Base-by-base conservation (phyloP, 2,797 vertebrate species). In the Molossus alvarezi region DNA sequence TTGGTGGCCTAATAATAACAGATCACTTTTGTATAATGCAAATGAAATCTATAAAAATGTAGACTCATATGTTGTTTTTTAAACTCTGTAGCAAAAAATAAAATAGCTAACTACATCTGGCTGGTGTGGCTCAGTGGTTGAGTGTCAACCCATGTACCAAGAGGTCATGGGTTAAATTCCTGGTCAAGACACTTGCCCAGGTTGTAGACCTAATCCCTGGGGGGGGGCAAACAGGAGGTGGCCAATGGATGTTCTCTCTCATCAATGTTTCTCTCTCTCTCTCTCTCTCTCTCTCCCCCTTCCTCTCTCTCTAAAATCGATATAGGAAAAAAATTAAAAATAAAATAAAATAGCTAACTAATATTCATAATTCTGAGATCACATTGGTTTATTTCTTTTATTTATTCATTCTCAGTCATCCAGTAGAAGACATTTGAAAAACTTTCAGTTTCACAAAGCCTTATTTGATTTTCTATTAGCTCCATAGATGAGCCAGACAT, bases 381-480 rank as follows among this genome's bases (percentile, higher is more conserved):
- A 72, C 12, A 83, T 95, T 23, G 1, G 48, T 79, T 91, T 53
- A 33, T 67, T 65, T 25, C 14, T 41, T 75, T 58, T 53, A 76
- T 37, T 62, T 92, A 29, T 69, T 76, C 45, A 8, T 67, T 14
- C 97, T 57, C 90, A 76, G 62, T 88, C 94, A 94, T 18, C 45
- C 9, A 62, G 15, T 93, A 80, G 79, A 91, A 96, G 48, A 48
- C 48, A 10, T 72, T 93, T 79, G 71, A 95, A 97, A 95, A 69
- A 4, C 25, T 45, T 45, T 37, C 37, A 65, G 73, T 96, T 97
- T 97, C 90, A 62, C 75, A 98, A 97, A 98, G 91, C 9, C 57
- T 96, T 88, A 91, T 93, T 55, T 97, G 97, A 97, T 97, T 97
- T 97, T 95, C 95, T 83, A 86, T 97, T 98, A 97, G 60, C 85